Evolutionary conservation across 1,140 invertebrate genomes (phyloP), one percentile per base, ranked within the genome.

Genomic region (Bombus pyrosoma): DNA sequence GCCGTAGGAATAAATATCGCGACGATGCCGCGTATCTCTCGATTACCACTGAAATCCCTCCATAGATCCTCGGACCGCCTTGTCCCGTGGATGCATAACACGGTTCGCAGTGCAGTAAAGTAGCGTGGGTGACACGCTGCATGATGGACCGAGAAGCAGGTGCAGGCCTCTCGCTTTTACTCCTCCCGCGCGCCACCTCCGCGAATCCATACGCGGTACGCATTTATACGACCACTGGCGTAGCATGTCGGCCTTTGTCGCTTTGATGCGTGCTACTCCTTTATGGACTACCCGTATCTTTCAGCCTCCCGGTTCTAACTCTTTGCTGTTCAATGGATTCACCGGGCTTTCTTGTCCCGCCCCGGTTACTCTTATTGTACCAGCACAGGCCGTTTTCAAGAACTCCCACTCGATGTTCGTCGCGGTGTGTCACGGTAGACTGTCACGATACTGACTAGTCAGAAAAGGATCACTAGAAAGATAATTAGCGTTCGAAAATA

Each of bases 91-190:
- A 94, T 93, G 93, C 94, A 94, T 93, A 94, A 95, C 94, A 94
- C 91, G 93, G 92, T 94, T 94, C 92, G 92, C 90, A 92, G 91
- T 93, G 93, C 92, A 93, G 93, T 93, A 94, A 95, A 94, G 93
- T 94, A 94, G 93, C 94, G 94, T 95, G 94, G 94, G 94, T 95
- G 94, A 95, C 94, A 93, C 89, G 90, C 81, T 82, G 91, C 91
- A 93, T 95, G 94, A 95, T 94, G 93, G 93, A 95, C 94, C 91
- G 93, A 91, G 91, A 91, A 93, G 92, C 94, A 95, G 94, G 94
- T 95, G 94, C 94, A 92, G 91, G 83, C 59, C 59, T n/a, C 92
- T 91, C 86, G 89, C 88, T 92, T 90, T 91, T 90, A 75, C 80
- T 90, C 78, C 84, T 88, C 87, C 59, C 28, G 47, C 47, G 73